These are phyloP conservation scores for Andrena praecox DNA, from an alignment of 2,888 invertebrate species.

Conservation along the genomic window DNA sequence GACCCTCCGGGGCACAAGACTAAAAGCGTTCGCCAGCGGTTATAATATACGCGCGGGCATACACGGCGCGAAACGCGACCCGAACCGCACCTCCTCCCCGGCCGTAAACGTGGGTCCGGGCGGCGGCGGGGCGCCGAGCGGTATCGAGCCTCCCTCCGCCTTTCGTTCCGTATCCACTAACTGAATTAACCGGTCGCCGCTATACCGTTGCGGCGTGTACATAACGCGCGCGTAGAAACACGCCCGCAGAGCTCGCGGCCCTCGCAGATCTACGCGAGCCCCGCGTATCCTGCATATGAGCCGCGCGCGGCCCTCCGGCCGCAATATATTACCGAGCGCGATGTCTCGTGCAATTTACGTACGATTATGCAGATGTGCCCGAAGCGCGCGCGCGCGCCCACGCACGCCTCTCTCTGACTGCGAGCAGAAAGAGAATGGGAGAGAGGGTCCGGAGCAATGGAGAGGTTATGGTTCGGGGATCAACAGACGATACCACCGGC, in stretches of 20 bases:
- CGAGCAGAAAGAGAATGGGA: slow-evolving; percentile 22
- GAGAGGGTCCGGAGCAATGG: slow-evolving; percentile 20
- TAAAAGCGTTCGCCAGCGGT: neutral
- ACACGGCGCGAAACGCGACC: slow-evolving; percentile 10
- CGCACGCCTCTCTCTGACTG: slow-evolving; percentile 33
- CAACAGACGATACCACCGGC: slow-evolving; percentile 17
- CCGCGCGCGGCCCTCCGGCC: slow-evolving; percentile 64
- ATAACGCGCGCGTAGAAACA: slow-evolving; percentile 30
- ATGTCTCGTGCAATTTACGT: slow-evolving; percentile 81
- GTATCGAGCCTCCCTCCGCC: slow-evolving; percentile 57
- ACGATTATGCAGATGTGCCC: slow-evolving; percentile 80
- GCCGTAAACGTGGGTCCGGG: slow-evolving; percentile 30
- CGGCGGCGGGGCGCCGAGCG: slow-evolving; percentile 13
- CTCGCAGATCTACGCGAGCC: slow-evolving; percentile 53
- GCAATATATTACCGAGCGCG: slow-evolving; percentile 78
- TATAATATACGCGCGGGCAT: neutral
- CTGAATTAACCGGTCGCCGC: slow-evolving; percentile 76
- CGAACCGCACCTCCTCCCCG: slow-evolving; percentile 12
- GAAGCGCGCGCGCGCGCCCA: slow-evolving; percentile 65
- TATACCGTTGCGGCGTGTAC: slow-evolving; percentile 57
- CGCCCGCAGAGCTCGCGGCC: slow-evolving; percentile 37
- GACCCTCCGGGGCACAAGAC: neutral
- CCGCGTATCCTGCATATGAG: slow-evolving; percentile 68
- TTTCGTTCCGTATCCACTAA: slow-evolving; percentile 74
- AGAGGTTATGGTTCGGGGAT: slow-evolving; percentile 30